Evolutionary conservation across 1,140 invertebrate genomes (phyloP).

Genomic region (Aphidius ervi): DNA sequence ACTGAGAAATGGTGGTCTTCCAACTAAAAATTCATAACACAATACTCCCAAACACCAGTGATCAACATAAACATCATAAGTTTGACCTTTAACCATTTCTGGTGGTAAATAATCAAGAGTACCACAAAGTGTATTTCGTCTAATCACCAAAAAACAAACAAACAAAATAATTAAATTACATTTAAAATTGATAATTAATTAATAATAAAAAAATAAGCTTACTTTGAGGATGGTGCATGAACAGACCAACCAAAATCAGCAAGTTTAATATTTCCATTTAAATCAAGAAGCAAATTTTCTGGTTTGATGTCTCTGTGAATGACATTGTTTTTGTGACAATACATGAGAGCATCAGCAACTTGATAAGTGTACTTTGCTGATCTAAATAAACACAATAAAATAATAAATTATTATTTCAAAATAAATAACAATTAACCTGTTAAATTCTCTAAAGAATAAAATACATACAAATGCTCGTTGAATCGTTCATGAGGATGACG

Average conservation of each 20-base stretch:
- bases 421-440: constrained; percentile 4
- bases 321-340: constrained; percentile 84
- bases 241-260: constrained; percentile 96
- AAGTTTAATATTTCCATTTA: constrained; percentile 77
- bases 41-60: constrained; percentile 91
- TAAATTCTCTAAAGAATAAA: constrained; percentile 12
- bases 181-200: neutral
- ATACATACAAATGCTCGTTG: constrained; percentile 56
- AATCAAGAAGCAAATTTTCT: constrained; percentile 80
- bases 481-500: constrained; percentile 65
- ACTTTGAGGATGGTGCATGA: constrained; percentile 81
- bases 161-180: constrained; percentile 17
- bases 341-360: constrained; percentile 85
- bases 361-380: constrained; percentile 81
- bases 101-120: constrained; percentile 91
- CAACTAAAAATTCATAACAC: constrained; percentile 92
- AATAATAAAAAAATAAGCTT: constrained; percentile 24
- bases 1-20: constrained; percentile 90
- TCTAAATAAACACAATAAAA: constrained; percentile 38
- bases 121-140: constrained; percentile 85
- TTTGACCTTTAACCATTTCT: constrained; percentile 78
- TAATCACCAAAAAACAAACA: constrained; percentile 28
- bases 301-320: constrained; percentile 91
- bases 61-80: constrained; percentile 78
- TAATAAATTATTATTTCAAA: constrained; percentile 3